Base-by-base conservation (phyloP, 2,797 vertebrate species). In the Heteromormyrus szaboi region DNA sequence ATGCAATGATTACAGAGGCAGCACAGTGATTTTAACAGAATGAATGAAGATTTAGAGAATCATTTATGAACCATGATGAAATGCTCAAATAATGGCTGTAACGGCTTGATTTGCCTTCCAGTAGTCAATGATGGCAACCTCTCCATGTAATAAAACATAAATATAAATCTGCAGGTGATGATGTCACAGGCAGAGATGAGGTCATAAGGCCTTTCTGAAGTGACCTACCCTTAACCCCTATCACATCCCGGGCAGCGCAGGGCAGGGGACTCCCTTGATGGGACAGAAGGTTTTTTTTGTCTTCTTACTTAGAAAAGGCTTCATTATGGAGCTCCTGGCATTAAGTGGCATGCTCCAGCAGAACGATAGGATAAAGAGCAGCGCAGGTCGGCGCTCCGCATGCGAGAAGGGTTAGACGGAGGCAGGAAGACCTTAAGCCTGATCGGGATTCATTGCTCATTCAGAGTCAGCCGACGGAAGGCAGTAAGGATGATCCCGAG, bases 401-500 rank as follows among this genome's bases (percentile, higher is more conserved):
- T 3, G 44, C 12, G 29, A 85, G 84, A 8, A 37, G 4, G 44
- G n/a, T 12, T 0, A 0, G 37, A 84, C 37, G 6, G 17, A 84
- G 6, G 17, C 2, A 0, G 29, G 11, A 2, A 37, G 50, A n/a
- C 50, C 25, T 59, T 59, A 37, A 62, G 37, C 76, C 41, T 88
- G 54, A 85, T 50, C 22, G 3, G 17, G n/a, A 12, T 2, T 29
- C 37, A 54, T 88, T 59, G 51, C 65, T 88, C 56, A 46, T 48
- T 37, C 37, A 29, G n/a, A 89, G 62, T 59, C 14, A 17, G 25
- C 54, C 54, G 56, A 22, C 9, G 25, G 37, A 4, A 83, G 79
- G 62, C 90, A 88, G 91, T 92, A 92, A 90, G 90, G 90, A 89
- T 88, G 83, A 68, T 6, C 59, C 11, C 22, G 44, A 11, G 76